Evolutionary conservation across 1,140 invertebrate genomes (phyloP), one percentile per base, ranked within the genome.

Genomic region (Caerostris darwini): DNA sequence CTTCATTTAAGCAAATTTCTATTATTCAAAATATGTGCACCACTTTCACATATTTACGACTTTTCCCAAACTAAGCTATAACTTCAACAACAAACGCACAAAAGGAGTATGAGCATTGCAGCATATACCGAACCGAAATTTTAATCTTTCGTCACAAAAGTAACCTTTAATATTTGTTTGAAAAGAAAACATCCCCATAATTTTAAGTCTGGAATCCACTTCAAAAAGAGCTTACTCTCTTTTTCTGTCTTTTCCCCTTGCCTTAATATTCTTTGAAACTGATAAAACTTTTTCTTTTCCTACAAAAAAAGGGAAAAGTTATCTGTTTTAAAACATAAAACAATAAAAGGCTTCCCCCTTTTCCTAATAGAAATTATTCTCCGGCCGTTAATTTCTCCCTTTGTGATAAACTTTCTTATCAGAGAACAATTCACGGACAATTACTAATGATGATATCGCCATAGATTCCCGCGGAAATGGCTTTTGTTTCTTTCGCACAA

Each of bases 371-470:
- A 50, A 64, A 87, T 64, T 34, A 87, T 61, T 87, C 59, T 61
- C 12, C 8, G 19, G 50, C 34, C 82, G 34, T 87, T 87, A 64
- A 87, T 61, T 59, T 87, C 56, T 56, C 59, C 56, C 56, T 50
- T 61, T 87, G 53, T 56, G 53, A 14, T 14, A 83, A 17, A 56
- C 7, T 83, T 83, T 56, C 82, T 83, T 83, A 83, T 83, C 82
- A 83, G 82, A 12, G 5, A 89, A 69, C 87, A 56, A 89, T 89
- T 89, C 87, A 3, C 61, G 8, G 53, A 71, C 88, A 90, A 90
- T 90, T 90, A 90, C 88, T 90, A 90, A 90, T 90, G 88, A 90
- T 77, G 50, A 50, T 77, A 71, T 71, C 61, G 50, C 17, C 50
- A 87, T 87, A 14, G 85, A 87, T 87, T 57, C 19, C 34, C 34